Percentiles rank a stretch among this genome's conserved stretches.
These are phyloP conservation scores for Epicampocera succincta DNA, from an alignment of 2,888 invertebrate genomes.

Conservation along the genomic window DNA sequence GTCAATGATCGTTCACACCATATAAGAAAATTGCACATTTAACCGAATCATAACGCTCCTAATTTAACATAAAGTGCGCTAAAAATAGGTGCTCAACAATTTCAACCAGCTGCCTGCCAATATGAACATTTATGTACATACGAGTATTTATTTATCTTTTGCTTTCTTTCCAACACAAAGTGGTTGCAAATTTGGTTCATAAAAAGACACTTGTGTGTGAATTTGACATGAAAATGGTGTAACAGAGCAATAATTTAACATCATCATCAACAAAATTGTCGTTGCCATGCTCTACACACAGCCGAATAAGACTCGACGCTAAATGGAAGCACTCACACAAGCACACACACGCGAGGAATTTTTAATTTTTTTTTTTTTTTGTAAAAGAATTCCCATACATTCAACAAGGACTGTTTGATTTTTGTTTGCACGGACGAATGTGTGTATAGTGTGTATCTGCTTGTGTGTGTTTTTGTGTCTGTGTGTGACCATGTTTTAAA, in stretches of 20 bases:
- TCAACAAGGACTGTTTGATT: no score
- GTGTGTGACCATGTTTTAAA: slow-evolving; percentile 42
- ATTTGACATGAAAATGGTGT: slow-evolving; percentile 35
- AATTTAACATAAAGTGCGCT: no score
- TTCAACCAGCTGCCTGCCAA: no score
- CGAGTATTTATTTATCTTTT: no score
- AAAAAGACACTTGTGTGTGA: background rate
- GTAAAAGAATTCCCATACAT: background rate
- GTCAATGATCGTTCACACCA: no score
- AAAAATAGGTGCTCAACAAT: no score
- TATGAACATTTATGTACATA: no score
- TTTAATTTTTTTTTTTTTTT: background rate
- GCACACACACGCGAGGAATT: background rate
- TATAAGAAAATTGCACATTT: no score
- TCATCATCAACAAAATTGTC: slow-evolving; percentile 41
- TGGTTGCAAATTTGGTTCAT: no score
- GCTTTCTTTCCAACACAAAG: no score
- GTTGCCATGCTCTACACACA: slow-evolving; percentile 45
- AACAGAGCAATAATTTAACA: slow-evolving; percentile 39
- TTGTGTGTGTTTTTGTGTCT: background rate
- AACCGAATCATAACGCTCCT: no score
- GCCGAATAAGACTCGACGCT: slow-evolving; percentile 22
- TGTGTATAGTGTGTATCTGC: background rate
- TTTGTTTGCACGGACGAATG: background rate
- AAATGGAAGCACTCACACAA: background rate